Evolutionary conservation across 37 sponge, comb jelly and placozoan genomes (phyloP), one percentile per base, ranked within the genome.

Genomic region (Petrosia ficiformis): DNA sequence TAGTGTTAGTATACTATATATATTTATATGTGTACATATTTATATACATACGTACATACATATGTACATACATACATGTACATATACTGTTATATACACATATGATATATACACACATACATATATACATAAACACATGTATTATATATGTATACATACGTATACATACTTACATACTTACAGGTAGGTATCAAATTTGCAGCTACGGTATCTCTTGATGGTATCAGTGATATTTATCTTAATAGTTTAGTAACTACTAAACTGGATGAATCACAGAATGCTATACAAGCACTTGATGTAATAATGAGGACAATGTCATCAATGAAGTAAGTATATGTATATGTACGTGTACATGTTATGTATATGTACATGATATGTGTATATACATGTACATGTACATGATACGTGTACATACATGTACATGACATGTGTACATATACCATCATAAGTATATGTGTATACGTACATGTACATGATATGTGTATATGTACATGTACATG

Each of bases 221-320:
- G 2, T 60, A 74, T 69, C 14, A 48, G 54, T 48, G 14, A 48
- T 19, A n/a, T n/a, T n/a, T n/a, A n/a, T n/a, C 14, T 48, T 19
- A 19, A 8, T 48, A 48, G 14, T 19, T 8, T 48, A 14, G 14
- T 19, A 19, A 48, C 54, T 14, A 48, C 63, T 6, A 24, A 72
- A 26, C 48, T 44, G 16, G 70, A 72, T 72, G 40, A 33, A 4
- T 32, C 34, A 21, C 70, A 65, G 14, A 48, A 73, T 3, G 39
- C 70, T 0, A 68, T 81, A 8, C 88, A 87, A 54, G 88, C 78
- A 32, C 31, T 87, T 24, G 88, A 87, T 58, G 57, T 87, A 1
- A 60, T 77, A 48, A 43, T 87, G 1, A 54, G 86, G 22, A 73
- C 77, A 29, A 32, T 71, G 0, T 72, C 82, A 6, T 79, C 84